Percentiles rank a stretch among this genome's conserved stretches.
These are phyloP conservation scores for Heliconius hewitsoni DNA, from an alignment of 1,140 invertebrate species.

Conservation along the genomic window DNA sequence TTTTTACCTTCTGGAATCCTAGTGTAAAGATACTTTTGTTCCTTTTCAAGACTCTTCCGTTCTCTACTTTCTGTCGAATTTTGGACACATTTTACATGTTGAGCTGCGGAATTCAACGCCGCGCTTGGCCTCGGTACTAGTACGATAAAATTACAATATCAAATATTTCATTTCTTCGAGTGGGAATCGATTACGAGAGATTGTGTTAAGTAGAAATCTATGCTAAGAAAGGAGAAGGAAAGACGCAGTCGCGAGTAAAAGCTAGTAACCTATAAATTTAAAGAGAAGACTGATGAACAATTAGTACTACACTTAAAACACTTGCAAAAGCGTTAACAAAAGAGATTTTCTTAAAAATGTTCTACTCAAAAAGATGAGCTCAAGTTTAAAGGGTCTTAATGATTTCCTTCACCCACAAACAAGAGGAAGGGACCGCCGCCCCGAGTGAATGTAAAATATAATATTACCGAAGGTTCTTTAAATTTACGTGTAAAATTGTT, in stretches of 20 bases:
- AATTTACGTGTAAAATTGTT: neutral
- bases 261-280: neutral
- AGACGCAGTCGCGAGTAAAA: neutral
- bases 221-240: too few species aligned
- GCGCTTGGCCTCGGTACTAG: too few species aligned
- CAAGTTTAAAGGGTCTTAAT: conserved; percentile 29
- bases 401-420: conserved; percentile 23
- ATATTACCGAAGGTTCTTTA: neutral
- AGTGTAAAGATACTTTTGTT: too few species aligned
- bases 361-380: neutral
- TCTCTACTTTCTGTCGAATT: too few species aligned
- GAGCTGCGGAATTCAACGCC: too few species aligned
- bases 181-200: too few species aligned
- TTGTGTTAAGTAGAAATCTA: neutral
- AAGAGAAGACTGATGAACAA: neutral
- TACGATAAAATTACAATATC: too few species aligned
- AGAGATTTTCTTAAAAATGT: neutral
- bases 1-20: too few species aligned
- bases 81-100: too few species aligned
- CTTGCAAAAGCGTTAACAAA: neutral
- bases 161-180: too few species aligned
- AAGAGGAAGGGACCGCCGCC: conserved; percentile 19
- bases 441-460: conserved; percentile 1
- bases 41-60: too few species aligned
- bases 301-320: neutral